Conservation (phyloP, 1,140 invertebrate genomes). For the Drosophila takahashii region DNA sequence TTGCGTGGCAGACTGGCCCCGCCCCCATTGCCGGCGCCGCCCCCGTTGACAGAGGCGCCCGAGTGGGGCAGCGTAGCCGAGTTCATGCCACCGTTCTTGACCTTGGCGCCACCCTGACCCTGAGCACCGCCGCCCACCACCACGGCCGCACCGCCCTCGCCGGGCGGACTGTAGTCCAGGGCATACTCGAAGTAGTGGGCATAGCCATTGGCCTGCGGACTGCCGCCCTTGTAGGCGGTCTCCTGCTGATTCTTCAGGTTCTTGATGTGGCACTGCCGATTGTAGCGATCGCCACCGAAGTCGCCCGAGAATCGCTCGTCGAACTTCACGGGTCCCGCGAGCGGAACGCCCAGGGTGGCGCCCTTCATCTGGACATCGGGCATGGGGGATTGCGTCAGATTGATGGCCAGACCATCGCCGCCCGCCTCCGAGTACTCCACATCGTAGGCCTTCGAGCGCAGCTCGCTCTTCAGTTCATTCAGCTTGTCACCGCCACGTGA, state of each 20-base stretch:
- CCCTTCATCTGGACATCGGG: slow-evolving; percentile 84
- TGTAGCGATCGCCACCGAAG: slow-evolving; percentile 86
- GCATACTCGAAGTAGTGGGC: slow-evolving; percentile 95
- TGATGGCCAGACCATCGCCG: slow-evolving; percentile 75
- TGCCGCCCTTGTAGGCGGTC: slow-evolving; percentile 87
- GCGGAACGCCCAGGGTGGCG: slow-evolving; percentile 87
- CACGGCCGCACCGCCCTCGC: slow-evolving; percentile 42
- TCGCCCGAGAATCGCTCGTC: slow-evolving; percentile 93
- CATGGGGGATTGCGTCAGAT: slow-evolving; percentile 72
- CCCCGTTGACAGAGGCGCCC: slow-evolving; percentile 12
- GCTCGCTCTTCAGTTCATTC: slow-evolving; percentile 95
- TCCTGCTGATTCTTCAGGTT: slow-evolving; percentile 84
- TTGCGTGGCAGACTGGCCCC: slow-evolving; percentile 77
- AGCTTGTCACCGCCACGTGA: slow-evolving; percentile 95
- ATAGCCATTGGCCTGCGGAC: slow-evolving; percentile 91
- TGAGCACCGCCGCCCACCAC: background rate
- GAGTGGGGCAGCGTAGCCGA: slow-evolving; percentile 80
- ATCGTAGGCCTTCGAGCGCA: slow-evolving; percentile 92
- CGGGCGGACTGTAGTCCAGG: slow-evolving; percentile 93
- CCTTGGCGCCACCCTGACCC: slow-evolving; percentile 16
- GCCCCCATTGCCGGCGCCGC: slow-evolving; percentile 17
- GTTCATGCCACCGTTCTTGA: slow-evolving; percentile 64
- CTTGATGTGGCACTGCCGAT: slow-evolving; percentile 70
- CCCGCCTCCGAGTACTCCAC: slow-evolving; percentile 86
- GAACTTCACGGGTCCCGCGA: slow-evolving; percentile 91